Evolutionary conservation across 2,113 vertebrate genomes (phyloP).

Genomic region (Ammospiza nelsoni): DNA sequence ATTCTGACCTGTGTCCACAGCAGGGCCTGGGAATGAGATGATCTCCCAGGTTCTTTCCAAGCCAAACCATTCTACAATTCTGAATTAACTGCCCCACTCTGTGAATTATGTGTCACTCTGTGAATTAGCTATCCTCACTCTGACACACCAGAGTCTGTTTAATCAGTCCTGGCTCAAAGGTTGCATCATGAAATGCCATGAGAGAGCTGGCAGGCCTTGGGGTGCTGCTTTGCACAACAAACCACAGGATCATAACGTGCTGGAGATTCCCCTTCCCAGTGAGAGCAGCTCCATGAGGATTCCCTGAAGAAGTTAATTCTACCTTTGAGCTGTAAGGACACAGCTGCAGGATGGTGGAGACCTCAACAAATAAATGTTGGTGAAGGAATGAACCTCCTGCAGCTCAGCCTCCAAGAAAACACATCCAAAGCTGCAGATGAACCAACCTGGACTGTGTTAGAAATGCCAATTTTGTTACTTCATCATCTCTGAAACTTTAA

Average conservation of each 20-base stretch:
- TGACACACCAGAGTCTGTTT: background rate
- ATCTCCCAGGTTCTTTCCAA: background rate
- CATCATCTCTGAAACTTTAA: background rate
- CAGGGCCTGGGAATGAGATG: background rate
- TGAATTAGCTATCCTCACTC: background rate
- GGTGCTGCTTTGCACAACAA: background rate
- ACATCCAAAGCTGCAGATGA: rapidly evolving
- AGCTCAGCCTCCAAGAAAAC: background rate
- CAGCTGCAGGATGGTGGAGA: background rate
- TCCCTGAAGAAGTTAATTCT: background rate
- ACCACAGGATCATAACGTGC: rapidly evolving
- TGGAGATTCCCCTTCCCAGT: background rate
- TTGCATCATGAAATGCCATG: rapidly evolving
- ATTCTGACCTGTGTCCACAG: background rate
- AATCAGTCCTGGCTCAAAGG: background rate
- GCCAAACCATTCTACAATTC: background rate
- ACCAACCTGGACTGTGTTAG: background rate
- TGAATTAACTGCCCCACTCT: background rate
- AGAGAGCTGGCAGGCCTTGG: background rate
- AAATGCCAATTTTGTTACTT: background rate
- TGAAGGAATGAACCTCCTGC: background rate
- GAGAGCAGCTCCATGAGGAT: background rate
- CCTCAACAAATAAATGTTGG: background rate
- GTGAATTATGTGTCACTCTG: background rate
- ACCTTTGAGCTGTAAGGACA: background rate